A percentile compares a stretch with the other conserved stretches of the same genome.
These are phyloP conservation scores for Halcyon senegalensis DNA, from an alignment of 2,113 vertebrate species.

Conservation along the genomic window DNA sequence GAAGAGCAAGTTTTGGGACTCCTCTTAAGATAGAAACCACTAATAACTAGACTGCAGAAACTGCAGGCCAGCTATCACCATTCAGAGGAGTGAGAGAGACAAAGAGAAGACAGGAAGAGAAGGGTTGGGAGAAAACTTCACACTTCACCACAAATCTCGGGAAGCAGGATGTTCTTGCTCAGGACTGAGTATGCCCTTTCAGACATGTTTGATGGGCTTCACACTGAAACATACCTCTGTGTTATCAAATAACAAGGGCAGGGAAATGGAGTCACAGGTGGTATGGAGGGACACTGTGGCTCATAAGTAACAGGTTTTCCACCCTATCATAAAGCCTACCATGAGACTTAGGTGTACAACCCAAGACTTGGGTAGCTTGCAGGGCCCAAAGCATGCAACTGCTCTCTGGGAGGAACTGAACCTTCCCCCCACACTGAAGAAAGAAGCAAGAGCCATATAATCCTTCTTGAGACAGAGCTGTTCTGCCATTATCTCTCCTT, in stretches of 20 bases:
- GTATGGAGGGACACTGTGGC: not conserved
- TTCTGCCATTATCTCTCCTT: not conserved
- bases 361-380: not conserved
- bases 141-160: not conserved
- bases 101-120: not conserved
- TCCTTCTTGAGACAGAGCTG: not conserved
- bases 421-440: not conserved
- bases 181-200: conserved; percentile 49
- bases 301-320: not conserved
- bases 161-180: conserved; percentile 56
- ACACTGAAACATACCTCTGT: conserved; percentile 61
- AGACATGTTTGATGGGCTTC: conserved; percentile 17
- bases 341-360: not conserved
- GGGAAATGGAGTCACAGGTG: conserved; percentile 8
- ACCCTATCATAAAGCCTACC: not conserved
- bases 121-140: not conserved
- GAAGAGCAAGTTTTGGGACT: not conserved
- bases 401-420: not conserved
- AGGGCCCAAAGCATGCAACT: not conserved
- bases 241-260: conserved; percentile 40
- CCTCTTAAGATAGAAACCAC: conserved; percentile 2
- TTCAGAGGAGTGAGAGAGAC: not conserved
- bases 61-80: not conserved
- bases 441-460: conserved; percentile 42
- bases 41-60: not conserved